Evolutionary conservation across 2,888 invertebrate genomes (phyloP).

Genomic region (Brassicogethes aeneus): DNA sequence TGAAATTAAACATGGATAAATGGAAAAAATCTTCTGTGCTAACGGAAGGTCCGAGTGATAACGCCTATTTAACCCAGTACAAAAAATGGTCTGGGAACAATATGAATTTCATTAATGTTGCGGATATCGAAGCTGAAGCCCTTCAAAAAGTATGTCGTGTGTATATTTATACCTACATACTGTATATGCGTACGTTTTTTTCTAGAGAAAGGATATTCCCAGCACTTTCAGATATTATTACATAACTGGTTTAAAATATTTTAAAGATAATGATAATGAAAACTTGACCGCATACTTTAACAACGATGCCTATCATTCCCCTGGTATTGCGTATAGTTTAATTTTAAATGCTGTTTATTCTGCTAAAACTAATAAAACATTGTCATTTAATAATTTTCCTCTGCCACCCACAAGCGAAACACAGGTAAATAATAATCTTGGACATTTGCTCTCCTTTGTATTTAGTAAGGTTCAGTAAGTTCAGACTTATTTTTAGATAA

Average conservation of each 20-base stretch:
- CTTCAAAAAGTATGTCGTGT: no score
- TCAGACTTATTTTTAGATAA: conserved; percentile 29
- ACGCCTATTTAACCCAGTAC: no score
- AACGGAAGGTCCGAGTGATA: no score
- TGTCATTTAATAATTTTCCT: conserved; percentile 52
- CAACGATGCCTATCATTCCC: conserved; percentile 64
- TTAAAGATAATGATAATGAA: conserved; percentile 12
- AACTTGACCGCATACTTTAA: conserved; percentile 60
- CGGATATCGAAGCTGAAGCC: no score
- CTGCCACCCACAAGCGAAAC: conserved; percentile 50
- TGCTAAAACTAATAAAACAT: conserved; percentile 12
- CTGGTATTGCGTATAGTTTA: conserved; percentile 55
- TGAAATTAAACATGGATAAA: no score
- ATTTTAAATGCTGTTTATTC: conserved; percentile 52
- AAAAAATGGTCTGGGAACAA: no score
- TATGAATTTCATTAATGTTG: no score
- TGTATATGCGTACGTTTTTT: no score
- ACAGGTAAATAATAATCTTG: conserved; percentile 38
- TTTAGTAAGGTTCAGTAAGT: conserved; percentile 25
- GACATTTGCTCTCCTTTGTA: no score
- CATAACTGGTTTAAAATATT: conserved; percentile 4
- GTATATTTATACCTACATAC: no score
- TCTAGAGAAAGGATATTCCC: conserved; percentile 8
- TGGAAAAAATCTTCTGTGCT: no score
- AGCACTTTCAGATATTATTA: conserved; percentile 6